Conservation (phyloP, 2,797 vertebrate genomes). For the Pangasius macronema region DNA sequence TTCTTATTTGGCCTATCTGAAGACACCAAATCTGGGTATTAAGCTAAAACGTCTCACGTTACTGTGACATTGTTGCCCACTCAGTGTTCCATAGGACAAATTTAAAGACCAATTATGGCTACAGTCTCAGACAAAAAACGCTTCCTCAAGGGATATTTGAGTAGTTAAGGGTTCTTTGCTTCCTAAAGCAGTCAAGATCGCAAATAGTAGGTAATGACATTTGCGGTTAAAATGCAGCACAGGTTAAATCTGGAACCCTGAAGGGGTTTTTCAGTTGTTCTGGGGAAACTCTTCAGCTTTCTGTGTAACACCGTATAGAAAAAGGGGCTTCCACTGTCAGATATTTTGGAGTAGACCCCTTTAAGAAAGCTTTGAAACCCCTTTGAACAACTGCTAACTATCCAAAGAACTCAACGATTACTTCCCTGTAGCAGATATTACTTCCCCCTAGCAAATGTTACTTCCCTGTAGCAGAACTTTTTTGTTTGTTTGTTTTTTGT, state of each 20-base stretch:
- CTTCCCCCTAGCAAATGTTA: neutral
- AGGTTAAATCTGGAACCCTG: neutral
- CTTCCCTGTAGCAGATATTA: neutral
- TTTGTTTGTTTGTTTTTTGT: neutral
- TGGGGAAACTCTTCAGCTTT: neutral
- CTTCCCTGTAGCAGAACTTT: too few species aligned
- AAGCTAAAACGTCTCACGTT: neutral
- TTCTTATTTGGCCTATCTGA: neutral
- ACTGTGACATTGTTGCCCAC: too few species aligned
- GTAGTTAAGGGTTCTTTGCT: neutral
- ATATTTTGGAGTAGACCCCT: neutral
- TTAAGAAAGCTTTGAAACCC: too few species aligned
- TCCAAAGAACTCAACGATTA: neutral
- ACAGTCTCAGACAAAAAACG: neutral
- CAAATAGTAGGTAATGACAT: neutral
- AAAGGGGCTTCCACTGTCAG: neutral
- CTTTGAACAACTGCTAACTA: neutral
- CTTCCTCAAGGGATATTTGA: neutral
- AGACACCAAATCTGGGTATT: neutral
- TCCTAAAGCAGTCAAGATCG: neutral
- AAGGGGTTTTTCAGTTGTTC: neutral
- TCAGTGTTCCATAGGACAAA: neutral
- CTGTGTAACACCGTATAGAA: neutral
- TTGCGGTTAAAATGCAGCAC: neutral
- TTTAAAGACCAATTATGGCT: neutral